Evolutionary conservation across 2,113 vertebrate genomes (phyloP), one percentile per base, ranked within the genome.

Genomic region (Perognathus longimembris): DNA sequence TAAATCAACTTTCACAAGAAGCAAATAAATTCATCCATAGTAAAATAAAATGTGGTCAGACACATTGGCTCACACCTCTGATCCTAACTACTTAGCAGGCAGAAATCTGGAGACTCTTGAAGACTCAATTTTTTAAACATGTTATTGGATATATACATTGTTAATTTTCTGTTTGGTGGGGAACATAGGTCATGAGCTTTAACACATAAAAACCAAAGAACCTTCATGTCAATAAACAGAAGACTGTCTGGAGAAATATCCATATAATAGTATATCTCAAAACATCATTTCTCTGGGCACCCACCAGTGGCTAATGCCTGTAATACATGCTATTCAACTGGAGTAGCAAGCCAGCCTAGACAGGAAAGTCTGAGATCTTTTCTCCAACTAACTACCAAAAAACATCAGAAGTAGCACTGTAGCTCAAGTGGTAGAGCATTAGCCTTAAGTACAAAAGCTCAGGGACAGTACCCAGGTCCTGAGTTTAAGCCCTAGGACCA

Each of bases 201-300:
- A 78, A 79, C 32, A 30, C 79, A 22, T 30, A 89, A 91, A 69
- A 95, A 66, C 1, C 12, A 54, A 92, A n/a, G 5, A 92, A 81
- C 10, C 12, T 77, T 77, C 88, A 67, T 71, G 21, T 63, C n/a
- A n/a, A 50, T 77, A 74, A 88, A 79, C n/a, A 59, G 64, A 82
- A 54, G 18, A 57, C 0, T 90, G 61, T 30, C 34, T 75, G 32
- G 90, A 91, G 64, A 80, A 86, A 78, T 22, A 78, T 4, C 9
- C 40, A 75, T 21, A 73, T 3, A 89, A n/a, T 17, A 38, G 26
- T 89, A 42, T 61, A 82, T 76, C 66, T 86, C 50, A 86, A 85
- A 90, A 54, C 15, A 85, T 34, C 74, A 78, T 32, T 9, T 79
- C 85, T 28, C 50, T 54, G 50, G 3, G 3, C 50, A 54, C 15